Conservation (phyloP, 2,113 vertebrate species). For the Paracanthobrama guichenoti region DNA sequence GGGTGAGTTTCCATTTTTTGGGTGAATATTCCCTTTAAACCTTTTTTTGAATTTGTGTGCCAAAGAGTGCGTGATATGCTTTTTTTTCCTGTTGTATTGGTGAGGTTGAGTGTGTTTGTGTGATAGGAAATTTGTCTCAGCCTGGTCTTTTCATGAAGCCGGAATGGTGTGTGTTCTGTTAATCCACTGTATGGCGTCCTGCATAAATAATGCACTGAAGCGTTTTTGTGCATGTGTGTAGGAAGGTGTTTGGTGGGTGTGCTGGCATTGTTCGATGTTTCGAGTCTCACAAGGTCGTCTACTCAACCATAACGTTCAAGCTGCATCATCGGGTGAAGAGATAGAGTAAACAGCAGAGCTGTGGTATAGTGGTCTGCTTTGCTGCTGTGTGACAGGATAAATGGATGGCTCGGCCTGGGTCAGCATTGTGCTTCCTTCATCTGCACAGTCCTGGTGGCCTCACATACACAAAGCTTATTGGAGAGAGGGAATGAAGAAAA, state of each 20-base stretch:
- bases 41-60: background rate
- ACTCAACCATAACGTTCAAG: slow-evolving; percentile 58
- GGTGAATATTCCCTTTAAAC: slow-evolving; percentile 13
- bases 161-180: slow-evolving; percentile 46
- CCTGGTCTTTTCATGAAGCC: slow-evolving; percentile 42
- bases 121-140: slow-evolving; percentile 19
- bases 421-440: slow-evolving; percentile 65
- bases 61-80: slow-evolving; percentile 26
- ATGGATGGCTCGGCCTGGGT: slow-evolving; percentile 60
- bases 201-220: slow-evolving; percentile 35
- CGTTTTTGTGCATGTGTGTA: slow-evolving; percentile 42
- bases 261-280: slow-evolving; percentile 54
- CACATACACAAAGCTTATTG: slow-evolving; percentile 66
- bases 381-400: slow-evolving; percentile 64
- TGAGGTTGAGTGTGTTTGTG: slow-evolving; percentile 25
- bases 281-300: slow-evolving; percentile 63
- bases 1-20: background rate
- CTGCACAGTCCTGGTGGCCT: slow-evolving; percentile 66
- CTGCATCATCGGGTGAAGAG: slow-evolving; percentile 23
- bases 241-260: slow-evolving; percentile 67
- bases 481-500: background rate
- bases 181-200: slow-evolving; percentile 38
- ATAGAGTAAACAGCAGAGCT: slow-evolving; percentile 22
- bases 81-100: slow-evolving; percentile 6
- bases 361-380: slow-evolving; percentile 52